Conservation (phyloP, 2,113 vertebrate genomes). For the Salminus brasiliensis region DNA sequence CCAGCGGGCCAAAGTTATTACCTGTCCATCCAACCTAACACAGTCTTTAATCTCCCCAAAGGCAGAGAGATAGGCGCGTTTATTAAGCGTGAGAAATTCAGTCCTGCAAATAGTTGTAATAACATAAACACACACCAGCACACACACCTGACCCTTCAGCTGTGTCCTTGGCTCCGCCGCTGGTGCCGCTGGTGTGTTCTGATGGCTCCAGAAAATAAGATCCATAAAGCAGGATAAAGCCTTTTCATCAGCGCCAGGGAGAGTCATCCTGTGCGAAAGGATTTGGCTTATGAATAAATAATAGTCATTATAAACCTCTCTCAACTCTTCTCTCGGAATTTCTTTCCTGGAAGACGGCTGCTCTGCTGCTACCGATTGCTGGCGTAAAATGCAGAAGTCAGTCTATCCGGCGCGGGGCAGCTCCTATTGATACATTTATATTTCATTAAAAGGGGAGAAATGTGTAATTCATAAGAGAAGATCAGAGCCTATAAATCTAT, state of each 20-base stretch:
- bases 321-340: neutral
- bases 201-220: constrained; percentile 24
- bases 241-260: constrained; percentile 24
- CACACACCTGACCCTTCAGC: neutral
- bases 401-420: neutral
- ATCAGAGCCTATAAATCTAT: no score
- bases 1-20: constrained; percentile 40
- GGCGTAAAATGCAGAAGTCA: neutral
- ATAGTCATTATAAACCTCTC: constrained; percentile 1
- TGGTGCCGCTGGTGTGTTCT: constrained; percentile 7
- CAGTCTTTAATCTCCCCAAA: constrained; percentile 48
- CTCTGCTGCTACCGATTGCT: neutral
- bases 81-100: neutral
- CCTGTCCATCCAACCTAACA: constrained; percentile 26
- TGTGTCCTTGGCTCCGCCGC: constrained; percentile 12
- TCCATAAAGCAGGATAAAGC: neutral
- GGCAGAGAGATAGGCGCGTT: neutral
- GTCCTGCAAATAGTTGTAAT: neutral
- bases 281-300: constrained; percentile 24
- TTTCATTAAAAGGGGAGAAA: neutral
- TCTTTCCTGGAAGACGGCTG: neutral
- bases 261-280: neutral
- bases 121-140: neutral
- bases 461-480: neutral
- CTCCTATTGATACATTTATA: neutral